Percentiles rank a stretch among this genome's conserved stretches.
Evolutionary conservation across 2,888 invertebrate species (phyloP).

Genomic region (Idaea dimidiata): DNA sequence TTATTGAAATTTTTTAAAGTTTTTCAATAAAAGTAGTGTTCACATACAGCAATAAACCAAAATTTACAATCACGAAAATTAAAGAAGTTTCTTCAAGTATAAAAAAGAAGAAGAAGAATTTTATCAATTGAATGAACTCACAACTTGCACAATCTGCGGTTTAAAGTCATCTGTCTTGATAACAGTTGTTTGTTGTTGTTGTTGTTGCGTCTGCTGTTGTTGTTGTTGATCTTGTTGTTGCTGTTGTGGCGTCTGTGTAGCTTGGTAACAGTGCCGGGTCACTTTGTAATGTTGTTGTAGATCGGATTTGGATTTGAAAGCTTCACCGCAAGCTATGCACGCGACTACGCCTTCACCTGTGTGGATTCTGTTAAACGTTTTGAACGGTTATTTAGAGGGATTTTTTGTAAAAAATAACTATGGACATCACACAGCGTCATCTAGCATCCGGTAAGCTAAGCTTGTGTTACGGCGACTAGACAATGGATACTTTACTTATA

Average conservation of each 20-base stretch:
- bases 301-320: constrained; percentile 86
- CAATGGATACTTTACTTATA: too few species aligned
- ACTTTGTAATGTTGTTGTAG: constrained; percentile 84
- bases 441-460: too few species aligned
- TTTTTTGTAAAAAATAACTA: too few species aligned
- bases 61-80: too few species aligned
- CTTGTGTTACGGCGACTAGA: too few species aligned
- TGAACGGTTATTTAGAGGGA: neutral
- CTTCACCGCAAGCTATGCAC: constrained; percentile 88
- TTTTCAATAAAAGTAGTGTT: too few species aligned
- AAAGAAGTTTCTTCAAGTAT: too few species aligned
- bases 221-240: constrained; percentile 40
- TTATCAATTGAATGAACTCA: constrained; percentile 30
- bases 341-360: constrained; percentile 88
- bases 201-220: constrained; percentile 48
- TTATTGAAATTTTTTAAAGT: too few species aligned
- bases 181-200: constrained; percentile 52
- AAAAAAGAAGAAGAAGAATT: neutral
- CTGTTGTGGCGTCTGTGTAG: constrained; percentile 38
- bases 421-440: too few species aligned
- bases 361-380: constrained; percentile 77
- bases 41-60: too few species aligned
- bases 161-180: constrained; percentile 56
- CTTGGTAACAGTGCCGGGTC: constrained; percentile 67
- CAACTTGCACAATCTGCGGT: constrained; percentile 65